These are phyloP conservation scores for Xenops minutus DNA, from an alignment of 2,797 vertebrate genomes.

Conservation along the genomic window DNA sequence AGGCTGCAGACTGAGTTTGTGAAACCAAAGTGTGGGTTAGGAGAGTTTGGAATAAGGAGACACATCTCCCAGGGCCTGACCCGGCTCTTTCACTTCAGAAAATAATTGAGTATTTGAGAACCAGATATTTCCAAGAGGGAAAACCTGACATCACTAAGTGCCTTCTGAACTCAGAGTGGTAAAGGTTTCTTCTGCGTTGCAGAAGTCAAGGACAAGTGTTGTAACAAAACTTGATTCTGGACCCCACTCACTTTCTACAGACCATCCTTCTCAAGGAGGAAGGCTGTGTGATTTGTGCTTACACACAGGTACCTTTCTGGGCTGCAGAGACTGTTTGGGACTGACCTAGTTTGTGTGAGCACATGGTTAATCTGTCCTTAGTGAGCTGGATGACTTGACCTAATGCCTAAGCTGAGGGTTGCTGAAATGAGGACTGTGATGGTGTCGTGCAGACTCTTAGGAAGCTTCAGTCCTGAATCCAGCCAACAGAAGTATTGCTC, in stretches of 20 bases:
- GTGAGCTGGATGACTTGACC: background rate
- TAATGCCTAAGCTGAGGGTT: background rate
- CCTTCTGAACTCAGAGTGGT: background rate
- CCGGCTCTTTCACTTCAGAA: background rate
- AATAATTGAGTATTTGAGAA: background rate
- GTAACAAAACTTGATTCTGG: background rate
- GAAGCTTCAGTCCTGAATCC: background rate
- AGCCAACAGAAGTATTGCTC: background rate
- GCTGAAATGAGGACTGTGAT: background rate
- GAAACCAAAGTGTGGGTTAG: background rate
- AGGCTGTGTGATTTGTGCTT: background rate
- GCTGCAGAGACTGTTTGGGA: background rate
- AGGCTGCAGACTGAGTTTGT: background rate
- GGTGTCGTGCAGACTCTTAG: background rate
- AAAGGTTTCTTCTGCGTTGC: background rate
- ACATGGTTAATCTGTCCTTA: constrained; percentile 2
- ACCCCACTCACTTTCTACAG: background rate
- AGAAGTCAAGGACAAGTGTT: background rate
- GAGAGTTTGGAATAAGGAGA: background rate
- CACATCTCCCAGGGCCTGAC: background rate
- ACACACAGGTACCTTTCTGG: background rate
- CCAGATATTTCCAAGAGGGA: background rate
- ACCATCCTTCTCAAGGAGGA: background rate
- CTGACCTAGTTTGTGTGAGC: constrained; percentile 38
- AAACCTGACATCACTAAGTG: background rate